These are phyloP conservation scores for Podarcis raffonei DNA, from an alignment of 2,113 vertebrate genomes.

Conservation along the genomic window DNA sequence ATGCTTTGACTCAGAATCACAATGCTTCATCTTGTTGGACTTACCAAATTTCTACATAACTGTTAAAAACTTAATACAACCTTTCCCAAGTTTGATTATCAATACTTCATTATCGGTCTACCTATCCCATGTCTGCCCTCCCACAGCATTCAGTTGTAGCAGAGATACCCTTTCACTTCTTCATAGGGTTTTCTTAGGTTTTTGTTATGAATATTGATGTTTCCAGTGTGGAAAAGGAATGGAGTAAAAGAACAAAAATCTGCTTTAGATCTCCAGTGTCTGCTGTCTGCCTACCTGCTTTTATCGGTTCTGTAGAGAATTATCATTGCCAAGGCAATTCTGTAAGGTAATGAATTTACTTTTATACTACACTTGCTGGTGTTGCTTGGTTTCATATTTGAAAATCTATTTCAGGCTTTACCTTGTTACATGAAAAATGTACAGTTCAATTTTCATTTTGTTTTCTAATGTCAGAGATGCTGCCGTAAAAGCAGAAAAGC, in stretches of 20 bases:
- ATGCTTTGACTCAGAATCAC: no score
- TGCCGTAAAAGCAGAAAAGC: constrained; percentile 53
- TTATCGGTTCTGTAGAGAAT: constrained; percentile 47
- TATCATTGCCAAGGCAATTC: constrained; percentile 48
- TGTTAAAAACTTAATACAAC: not conserved
- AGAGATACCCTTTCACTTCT: not conserved
- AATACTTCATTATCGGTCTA: not conserved
- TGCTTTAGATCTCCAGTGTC: constrained; percentile 33
- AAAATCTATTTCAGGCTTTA: constrained; percentile 32
- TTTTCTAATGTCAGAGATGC: constrained; percentile 38
- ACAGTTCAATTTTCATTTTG: constrained; percentile 29
- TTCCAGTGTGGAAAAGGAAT: constrained; percentile 29
- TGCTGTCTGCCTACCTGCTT: not conserved
- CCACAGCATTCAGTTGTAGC: constrained; percentile 12
- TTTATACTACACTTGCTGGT: constrained; percentile 22
- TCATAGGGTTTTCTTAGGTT: constrained; percentile 14
- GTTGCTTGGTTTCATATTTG: constrained; percentile 39
- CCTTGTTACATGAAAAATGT: constrained; percentile 53
- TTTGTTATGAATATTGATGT: constrained; percentile 33
- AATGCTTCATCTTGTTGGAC: no score
- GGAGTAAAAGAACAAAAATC: constrained; percentile 38
- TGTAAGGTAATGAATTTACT: constrained; percentile 43
- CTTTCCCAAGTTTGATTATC: not conserved
- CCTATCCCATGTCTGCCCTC: not conserved
- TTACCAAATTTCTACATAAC: not conserved